Evolutionary conservation across 2,888 invertebrate species (phyloP), one percentile per base, ranked within the genome.

Genomic region (Andrena trimmerana): DNA sequence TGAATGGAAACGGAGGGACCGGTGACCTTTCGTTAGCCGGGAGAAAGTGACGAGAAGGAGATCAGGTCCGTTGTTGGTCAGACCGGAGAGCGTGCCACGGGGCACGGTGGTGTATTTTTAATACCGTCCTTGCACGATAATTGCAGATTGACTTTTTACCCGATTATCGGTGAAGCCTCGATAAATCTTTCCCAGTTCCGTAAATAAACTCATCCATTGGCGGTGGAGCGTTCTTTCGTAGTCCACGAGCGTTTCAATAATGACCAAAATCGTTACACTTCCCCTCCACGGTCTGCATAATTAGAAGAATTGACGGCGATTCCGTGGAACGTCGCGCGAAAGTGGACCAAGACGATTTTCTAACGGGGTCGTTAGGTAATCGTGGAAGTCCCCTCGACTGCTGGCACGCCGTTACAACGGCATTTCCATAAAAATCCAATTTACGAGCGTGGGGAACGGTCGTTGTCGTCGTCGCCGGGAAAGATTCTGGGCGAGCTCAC

Each of bases 361-460:
- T 81, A 81, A 81, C 80, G 81, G 68, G 72, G 72, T 33, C 80
- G 80, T 81, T 72, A 78, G 54, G 29, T 71, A 68, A 79, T 79
- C 13, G 80, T 72, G 62, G 72, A 68, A 71, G 67, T 63, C 57
- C 72, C 57, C 36, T 59, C 20, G 80, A 57, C n/a, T 1, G 54
- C 20, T 54, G 72, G 68, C 50, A 10, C 31, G 71, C 67, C 68
- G 72, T 81, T 81, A 68, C 73, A 33, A 16, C 80, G 42, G 72
- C 63, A 81, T 81, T 81, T 81, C 80, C 81, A 81, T 81, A 81
- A 81, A 81, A 81, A 73, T 80, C 57, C 81, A 80, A 81, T 81
- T 63, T 68, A 68, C 77, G 76, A 67, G 31, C 57, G 67, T 1
- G 70, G 13, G 69, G 69, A 73, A 63, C 31, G 79, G 66, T 54